These are phyloP conservation scores for Mantis religiosa DNA, from an alignment of 2,888 invertebrate species.

Conservation along the genomic window DNA sequence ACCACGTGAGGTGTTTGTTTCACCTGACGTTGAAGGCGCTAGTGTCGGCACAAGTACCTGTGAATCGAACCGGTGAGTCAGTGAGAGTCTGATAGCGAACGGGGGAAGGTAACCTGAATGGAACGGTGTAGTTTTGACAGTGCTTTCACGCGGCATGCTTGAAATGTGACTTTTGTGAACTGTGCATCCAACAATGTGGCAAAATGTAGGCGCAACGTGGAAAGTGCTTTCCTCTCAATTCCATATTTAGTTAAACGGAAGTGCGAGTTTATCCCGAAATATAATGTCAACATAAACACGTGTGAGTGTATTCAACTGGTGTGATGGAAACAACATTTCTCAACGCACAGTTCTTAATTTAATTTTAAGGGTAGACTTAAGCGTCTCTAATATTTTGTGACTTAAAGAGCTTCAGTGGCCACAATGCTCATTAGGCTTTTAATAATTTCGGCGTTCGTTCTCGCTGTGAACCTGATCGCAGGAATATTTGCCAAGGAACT, in stretches of 20 bases:
- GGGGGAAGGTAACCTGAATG: background rate
- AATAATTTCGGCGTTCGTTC: background rate
- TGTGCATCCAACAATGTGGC: background rate
- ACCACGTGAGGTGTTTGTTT: background rate
- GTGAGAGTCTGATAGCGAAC: background rate
- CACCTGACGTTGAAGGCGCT: background rate
- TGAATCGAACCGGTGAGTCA: background rate
- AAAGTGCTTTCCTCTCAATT: background rate
- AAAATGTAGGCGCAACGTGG: background rate
- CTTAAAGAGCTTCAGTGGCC: background rate
- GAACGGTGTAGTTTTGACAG: background rate
- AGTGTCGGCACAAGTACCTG: background rate
- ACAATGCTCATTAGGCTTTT: constrained; percentile 1
- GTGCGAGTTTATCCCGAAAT: too few species aligned
- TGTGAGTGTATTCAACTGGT: background rate
- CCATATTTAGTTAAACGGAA: background rate
- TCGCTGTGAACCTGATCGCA: constrained; percentile 4
- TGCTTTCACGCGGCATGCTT: background rate
- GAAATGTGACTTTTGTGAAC: background rate
- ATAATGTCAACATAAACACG: background rate
- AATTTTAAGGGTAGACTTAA: background rate
- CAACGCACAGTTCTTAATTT: background rate
- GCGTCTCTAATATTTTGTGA: background rate
- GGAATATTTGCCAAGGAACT: constrained; percentile 6
- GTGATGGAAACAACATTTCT: background rate